phyloP scores from a whole-genome alignment of 2,113 vertebrate species.

The Austrofundulus limnaeus region DNA sequence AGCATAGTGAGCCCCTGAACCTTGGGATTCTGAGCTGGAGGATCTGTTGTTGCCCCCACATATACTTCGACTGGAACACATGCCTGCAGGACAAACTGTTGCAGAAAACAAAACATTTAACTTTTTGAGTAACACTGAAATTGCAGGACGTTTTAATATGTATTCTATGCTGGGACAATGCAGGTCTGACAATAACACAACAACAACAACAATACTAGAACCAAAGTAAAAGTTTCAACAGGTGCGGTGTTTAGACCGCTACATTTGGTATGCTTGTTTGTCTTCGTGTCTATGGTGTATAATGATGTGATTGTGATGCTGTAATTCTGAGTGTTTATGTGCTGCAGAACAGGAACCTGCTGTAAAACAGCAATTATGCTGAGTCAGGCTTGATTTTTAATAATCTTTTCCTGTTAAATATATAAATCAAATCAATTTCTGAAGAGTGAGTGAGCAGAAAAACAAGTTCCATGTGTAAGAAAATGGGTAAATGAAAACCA shows the following conservation, averaged over 20 bases:
- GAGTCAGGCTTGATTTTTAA: no score
- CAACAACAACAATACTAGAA: no score
- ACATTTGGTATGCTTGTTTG: no score
- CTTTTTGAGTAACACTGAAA: neutral
- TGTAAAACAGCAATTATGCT: no score
- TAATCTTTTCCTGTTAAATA: no score
- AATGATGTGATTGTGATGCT: no score
- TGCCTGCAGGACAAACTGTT: constrained; percentile 51
- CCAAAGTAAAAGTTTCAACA: neutral
- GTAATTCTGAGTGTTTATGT: no score
- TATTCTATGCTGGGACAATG: no score
- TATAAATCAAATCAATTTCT: no score
- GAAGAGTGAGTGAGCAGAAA: neutral
- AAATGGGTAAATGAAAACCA: constrained; percentile 13
- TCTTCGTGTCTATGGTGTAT: no score
- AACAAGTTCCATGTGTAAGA: neutral
- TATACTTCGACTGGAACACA: constrained; percentile 73
- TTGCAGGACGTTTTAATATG: neutral
- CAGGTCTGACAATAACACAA: no score
- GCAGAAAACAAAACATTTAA: neutral
- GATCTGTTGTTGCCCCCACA: constrained; percentile 52
- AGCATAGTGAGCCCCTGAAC: constrained; percentile 88
- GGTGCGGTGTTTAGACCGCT: neutral
- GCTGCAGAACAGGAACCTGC: no score
- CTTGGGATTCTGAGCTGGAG: constrained; percentile 50